Conservation (phyloP, 2,888 invertebrate genomes). For the Willowsia nigromaculata region DNA sequence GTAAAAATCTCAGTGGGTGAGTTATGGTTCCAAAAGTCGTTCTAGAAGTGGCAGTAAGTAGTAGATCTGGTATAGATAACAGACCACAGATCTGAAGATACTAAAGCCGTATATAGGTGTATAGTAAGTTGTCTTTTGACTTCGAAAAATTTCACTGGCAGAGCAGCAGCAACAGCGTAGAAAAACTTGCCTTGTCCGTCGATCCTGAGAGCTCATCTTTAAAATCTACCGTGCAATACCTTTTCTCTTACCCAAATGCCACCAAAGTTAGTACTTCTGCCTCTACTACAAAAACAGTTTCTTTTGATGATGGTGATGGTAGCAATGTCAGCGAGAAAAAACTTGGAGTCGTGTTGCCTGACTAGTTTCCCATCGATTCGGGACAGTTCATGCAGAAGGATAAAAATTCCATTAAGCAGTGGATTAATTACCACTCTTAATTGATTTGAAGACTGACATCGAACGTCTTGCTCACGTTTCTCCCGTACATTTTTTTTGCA, state of each 20-base stretch:
- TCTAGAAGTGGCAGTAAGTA: slow-evolving; percentile 12
- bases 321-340: slow-evolving; percentile 9
- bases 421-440: slow-evolving; percentile 70
- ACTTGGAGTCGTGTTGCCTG: slow-evolving; percentile 63
- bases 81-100: not conserved
- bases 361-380: slow-evolving; percentile 64
- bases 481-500: not conserved
- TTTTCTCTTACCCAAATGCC: slow-evolving; percentile 33
- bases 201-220: not conserved
- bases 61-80: slow-evolving; percentile 30
- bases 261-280: not conserved
- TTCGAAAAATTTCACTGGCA: slow-evolving; percentile 12
- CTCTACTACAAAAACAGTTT: slow-evolving; percentile 25
- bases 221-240: not conserved
- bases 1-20: slow-evolving; percentile 61
- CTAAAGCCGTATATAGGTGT: not conserved
- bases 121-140: too few relatives aligned
- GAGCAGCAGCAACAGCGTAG: slow-evolving; percentile 9
- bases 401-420: slow-evolving; percentile 67
- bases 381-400: slow-evolving; percentile 57
- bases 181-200: not conserved
- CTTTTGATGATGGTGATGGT: slow-evolving; percentile 3
- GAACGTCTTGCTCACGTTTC: slow-evolving; percentile 67
- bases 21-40: slow-evolving; percentile 61
- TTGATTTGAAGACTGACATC: slow-evolving; percentile 69